phyloP scores from a whole-genome alignment of 2,113 vertebrate genomes.

The Ochotona princeps region DNA sequence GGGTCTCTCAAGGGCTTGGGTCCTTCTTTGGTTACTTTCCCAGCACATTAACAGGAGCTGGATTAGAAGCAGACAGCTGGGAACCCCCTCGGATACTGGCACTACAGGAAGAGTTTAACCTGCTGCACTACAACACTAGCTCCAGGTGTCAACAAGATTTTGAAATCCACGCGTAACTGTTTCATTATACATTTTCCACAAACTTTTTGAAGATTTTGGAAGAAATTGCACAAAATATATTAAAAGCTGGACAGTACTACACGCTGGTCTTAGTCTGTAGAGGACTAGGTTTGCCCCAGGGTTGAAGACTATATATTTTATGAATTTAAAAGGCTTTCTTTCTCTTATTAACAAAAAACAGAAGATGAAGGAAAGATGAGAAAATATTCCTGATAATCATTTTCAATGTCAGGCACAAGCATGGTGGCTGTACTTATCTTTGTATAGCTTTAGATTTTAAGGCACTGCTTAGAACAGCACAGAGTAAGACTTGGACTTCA shows the following conservation, averaged over 20 bases:
- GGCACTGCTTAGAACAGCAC: constrained; percentile 2
- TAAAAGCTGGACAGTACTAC: not conserved
- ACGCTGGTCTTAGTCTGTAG: no score
- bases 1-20: no score
- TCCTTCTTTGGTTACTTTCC: no score
- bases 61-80: no score
- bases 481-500: constrained; percentile 29
- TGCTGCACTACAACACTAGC: no score
- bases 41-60: no score
- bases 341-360: constrained; percentile 19
- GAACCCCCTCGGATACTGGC: no score
- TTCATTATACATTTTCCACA: no score
- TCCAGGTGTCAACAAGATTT: no score
- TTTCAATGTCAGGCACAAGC: not conserved
- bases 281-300: not conserved
- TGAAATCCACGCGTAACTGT: no score
- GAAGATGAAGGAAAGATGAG: constrained; percentile 31
- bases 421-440: not conserved
- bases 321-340: not conserved
- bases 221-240: not conserved
- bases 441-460: not conserved
- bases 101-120: no score
- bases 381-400: constrained; percentile 14
- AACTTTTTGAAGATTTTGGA: not conserved
- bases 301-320: not conserved